phyloP scores from a whole-genome alignment of 1,140 invertebrate genomes.

The Solenopsis invicta region DNA sequence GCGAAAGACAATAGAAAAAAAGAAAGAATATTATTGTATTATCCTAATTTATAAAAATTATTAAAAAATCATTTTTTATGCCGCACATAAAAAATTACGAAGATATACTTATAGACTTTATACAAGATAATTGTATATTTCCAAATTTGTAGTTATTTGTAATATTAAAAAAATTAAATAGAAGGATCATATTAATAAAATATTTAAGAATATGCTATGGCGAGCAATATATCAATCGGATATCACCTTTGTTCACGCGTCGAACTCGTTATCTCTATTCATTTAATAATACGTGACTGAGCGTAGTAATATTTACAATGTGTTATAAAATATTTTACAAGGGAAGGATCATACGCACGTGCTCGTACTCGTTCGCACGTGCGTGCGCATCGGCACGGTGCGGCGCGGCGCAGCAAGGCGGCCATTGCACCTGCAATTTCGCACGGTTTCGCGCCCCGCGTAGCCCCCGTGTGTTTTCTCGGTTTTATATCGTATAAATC shows the following conservation, averaged over 20 bases:
- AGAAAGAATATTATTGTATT: neutral
- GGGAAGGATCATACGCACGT: slow-evolving; percentile 26
- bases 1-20: neutral
- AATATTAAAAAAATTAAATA: too few species aligned
- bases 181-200: too few species aligned
- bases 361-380: neutral
- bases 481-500: slow-evolving; percentile 62
- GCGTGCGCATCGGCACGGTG: slow-evolving; percentile 8
- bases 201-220: too few species aligned
- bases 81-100: neutral
- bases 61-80: neutral
- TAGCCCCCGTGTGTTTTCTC: slow-evolving; percentile 29
- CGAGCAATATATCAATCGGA: neutral
- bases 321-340: slow-evolving; percentile 11
- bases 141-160: too few species aligned
- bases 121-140: too few species aligned
- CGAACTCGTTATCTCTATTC: neutral
- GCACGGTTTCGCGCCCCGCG: slow-evolving; percentile 4
- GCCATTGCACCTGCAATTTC: slow-evolving; percentile 59
- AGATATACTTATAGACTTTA: neutral
- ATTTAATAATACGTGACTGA: slow-evolving; percentile 1
- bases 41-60: neutral
- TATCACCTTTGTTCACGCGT: neutral
- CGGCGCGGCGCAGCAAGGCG: neutral
- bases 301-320: slow-evolving; percentile 17